phyloP scores from a whole-genome alignment of 2,113 vertebrate genomes.

The Vulpes ferrilata region DNA sequence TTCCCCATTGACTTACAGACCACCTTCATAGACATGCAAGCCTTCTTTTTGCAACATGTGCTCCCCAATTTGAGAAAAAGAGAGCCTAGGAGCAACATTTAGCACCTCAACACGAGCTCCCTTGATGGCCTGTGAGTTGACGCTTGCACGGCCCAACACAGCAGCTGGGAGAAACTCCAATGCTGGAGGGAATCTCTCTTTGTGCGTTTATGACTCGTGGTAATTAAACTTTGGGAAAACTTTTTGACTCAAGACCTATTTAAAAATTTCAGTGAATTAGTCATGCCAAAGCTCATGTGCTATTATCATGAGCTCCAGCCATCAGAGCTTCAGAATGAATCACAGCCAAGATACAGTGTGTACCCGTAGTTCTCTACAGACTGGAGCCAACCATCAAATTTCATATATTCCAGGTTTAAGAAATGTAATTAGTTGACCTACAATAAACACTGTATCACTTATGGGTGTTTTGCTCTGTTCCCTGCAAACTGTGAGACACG shows the following conservation, averaged over 20 bases:
- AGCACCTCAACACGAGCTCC: background rate
- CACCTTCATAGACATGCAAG: background rate
- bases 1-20: background rate
- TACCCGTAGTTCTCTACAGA: background rate
- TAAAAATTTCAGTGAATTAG: conserved; percentile 52
- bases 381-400: conserved; percentile 3
- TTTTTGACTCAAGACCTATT: conserved; percentile 44
- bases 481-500: conserved; percentile 59
- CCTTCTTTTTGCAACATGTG: background rate
- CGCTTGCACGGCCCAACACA: background rate
- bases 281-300: background rate
- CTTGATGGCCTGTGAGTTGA: background rate
- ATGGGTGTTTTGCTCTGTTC: conserved; percentile 63
- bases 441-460: conserved; percentile 60
- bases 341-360: background rate
- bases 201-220: background rate
- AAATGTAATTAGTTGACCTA: conserved; percentile 63
- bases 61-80: background rate
- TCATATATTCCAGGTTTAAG: conserved; percentile 35
- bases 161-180: background rate
- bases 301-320: background rate
- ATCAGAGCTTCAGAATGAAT: background rate
- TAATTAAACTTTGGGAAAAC: conserved; percentile 18
- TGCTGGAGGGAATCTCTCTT: background rate
- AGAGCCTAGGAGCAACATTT: rapidly evolving